Percentiles rank a stretch among this genome's conserved stretches.
These are phyloP conservation scores for Malurus leucopterus DNA, from an alignment of 2,797 vertebrate species.

Conservation along the genomic window DNA sequence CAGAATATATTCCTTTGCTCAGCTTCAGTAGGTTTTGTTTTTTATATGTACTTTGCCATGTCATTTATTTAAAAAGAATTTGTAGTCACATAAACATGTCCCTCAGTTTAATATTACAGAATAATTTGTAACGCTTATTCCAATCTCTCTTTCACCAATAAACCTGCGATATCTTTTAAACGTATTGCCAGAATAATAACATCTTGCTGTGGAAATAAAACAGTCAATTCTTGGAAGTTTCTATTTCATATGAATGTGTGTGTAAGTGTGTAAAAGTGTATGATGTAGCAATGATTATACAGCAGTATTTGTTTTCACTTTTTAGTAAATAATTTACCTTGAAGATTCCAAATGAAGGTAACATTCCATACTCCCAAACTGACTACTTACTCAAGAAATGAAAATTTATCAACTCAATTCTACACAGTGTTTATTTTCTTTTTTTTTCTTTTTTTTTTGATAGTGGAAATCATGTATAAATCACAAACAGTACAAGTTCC, in stretches of 20 bases:
- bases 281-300: not conserved
- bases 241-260: not conserved
- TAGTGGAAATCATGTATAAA: constrained; percentile 72
- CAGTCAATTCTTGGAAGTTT: not conserved
- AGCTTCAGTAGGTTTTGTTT: not conserved
- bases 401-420: constrained; percentile 41
- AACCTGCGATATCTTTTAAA: not conserved
- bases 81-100: not conserved
- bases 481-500: constrained; percentile 63
- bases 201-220: not conserved
- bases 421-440: constrained; percentile 71
- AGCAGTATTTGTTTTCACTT: constrained; percentile 19
- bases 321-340: constrained; percentile 17
- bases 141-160: not conserved
- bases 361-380: not conserved
- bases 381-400: constrained; percentile 36
- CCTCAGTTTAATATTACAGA: not conserved
- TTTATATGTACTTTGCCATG: not conserved
- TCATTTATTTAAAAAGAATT: constrained; percentile 12
- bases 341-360: constrained; percentile 24
- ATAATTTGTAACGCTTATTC: not conserved
- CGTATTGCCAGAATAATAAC: not conserved
- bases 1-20: not conserved
- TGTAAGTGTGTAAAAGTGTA: not conserved
- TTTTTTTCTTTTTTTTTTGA: not conserved